Base-by-base conservation (phyloP, 2,888 invertebrate species). In the Pheosia tremula region DNA sequence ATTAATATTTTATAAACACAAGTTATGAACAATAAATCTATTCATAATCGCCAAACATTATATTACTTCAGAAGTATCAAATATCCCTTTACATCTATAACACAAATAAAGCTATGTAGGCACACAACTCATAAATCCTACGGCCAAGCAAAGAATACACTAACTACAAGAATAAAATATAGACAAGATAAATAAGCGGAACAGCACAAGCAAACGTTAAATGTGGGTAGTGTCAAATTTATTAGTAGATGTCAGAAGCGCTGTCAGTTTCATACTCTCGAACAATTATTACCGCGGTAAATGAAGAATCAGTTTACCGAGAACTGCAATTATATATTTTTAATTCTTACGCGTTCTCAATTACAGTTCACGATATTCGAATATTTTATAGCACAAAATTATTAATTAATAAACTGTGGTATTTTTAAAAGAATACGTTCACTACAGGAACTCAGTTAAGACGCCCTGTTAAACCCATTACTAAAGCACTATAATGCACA, bases 171-270 rank as follows among this genome's bases (percentile, higher is more conserved):
- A 66, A 24, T 60, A 59, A 56, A 56, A 63, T 68, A 71, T 45
- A 59, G 59, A 76, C 65, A 63, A 69, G 67, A 64, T 72, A 72
- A 63, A 61, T 60, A 79, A 82, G 80, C 78, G 64, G 62, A 63
- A 78, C 74, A 71, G 83, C 82, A 79, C 78, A 84, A 83, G 83
- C 83, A 59, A 54, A 75, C 64, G 66, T 67, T 62, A 62, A 59
- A 52, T 38, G 13, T 39, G 39, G 37, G 59, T 39, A 61, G 61
- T 59, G 59, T 62, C 62, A 61, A 62, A 61, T 49, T 9, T 9
- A 45, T 56, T 41, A 55, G 39, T 41, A 41, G 24, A 66, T 52
- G 58, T 69, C 50, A 59, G 49, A 69, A 70, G 67, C 69, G 36
- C 50, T 67, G 59, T 66, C 57, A 58, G 57, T 59, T 57, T 59